Conservation (phyloP, 1,140 invertebrate genomes). For the Micrasema minimum region DNA sequence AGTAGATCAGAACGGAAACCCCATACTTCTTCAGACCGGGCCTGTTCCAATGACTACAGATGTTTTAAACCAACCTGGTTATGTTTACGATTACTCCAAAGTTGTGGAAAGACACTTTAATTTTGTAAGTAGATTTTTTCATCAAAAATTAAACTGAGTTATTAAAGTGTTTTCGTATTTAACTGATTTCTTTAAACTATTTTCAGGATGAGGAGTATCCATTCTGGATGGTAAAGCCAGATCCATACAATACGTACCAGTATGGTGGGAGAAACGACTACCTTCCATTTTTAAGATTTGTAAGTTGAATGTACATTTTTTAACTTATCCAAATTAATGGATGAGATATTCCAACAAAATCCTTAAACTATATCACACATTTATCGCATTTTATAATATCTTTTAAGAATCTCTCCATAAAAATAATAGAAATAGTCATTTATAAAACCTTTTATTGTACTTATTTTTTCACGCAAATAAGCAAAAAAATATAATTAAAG, state of each 20-base stretch:
- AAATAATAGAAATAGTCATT: background rate
- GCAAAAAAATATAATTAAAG: no score
- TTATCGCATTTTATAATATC: slow-evolving; percentile 15
- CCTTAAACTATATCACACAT: background rate
- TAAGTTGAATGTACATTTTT: no score
- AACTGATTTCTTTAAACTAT: slow-evolving; percentile 23
- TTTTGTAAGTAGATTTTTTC: slow-evolving; percentile 69
- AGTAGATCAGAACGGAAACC: slow-evolving; percentile 56
- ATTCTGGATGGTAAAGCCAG: slow-evolving; percentile 76
- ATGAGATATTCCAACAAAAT: background rate
- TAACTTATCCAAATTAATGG: background rate
- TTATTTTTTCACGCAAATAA: no score
- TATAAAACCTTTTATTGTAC: no score
- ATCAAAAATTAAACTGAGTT: background rate
- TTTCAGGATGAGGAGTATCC: slow-evolving; percentile 78
- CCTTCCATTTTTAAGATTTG: slow-evolving; percentile 76
- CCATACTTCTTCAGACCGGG: slow-evolving; percentile 44
- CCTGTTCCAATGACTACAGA: slow-evolving; percentile 62
- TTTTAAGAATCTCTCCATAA: background rate
- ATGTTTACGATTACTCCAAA: slow-evolving; percentile 68
- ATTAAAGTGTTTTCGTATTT: background rate
- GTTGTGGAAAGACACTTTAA: slow-evolving; percentile 77
- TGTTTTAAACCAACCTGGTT: slow-evolving; percentile 64
- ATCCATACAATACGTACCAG: slow-evolving; percentile 57
- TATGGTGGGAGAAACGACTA: slow-evolving; percentile 61